phyloP scores from a whole-genome alignment of 2,888 invertebrate species.

The Leptopilina drosophilae region DNA sequence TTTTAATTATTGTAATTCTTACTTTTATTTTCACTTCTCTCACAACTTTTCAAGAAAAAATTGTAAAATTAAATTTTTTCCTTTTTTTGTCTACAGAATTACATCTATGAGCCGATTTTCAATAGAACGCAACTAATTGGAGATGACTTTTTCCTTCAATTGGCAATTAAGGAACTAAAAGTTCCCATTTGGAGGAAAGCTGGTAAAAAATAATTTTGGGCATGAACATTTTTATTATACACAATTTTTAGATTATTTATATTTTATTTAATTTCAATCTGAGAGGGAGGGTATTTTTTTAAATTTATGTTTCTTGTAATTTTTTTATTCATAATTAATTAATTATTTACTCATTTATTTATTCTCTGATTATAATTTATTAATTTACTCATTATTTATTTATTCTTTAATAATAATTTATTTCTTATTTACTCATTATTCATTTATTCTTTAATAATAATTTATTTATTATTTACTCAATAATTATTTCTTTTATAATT shows the following conservation, averaged over 20 bases:
- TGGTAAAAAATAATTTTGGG: slow-evolving; percentile 48
- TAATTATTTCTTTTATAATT: not conserved
- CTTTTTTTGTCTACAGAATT: not conserved
- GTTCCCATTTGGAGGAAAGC: slow-evolving; percentile 58
- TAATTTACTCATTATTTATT: not conserved
- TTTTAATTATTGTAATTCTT: not conserved
- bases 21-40: not conserved
- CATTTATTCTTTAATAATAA: too few relatives aligned
- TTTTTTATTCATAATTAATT: too few relatives aligned
- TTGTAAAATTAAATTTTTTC: not conserved
- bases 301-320: too few relatives aligned
- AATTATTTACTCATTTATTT: too few relatives aligned
- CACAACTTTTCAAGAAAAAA: too few relatives aligned
- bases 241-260: too few relatives aligned
- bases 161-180: slow-evolving; percentile 62
- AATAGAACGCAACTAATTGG: slow-evolving; percentile 66
- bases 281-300: too few relatives aligned
- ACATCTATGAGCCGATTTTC: slow-evolving; percentile 58
- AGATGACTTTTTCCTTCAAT: slow-evolving; percentile 69
- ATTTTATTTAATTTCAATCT: too few relatives aligned
- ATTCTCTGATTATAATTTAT: too few relatives aligned
- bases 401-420: too few relatives aligned
- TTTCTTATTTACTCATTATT: too few relatives aligned
- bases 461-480: not conserved
- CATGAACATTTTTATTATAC: too few relatives aligned